phyloP scores from a whole-genome alignment of 2,113 vertebrate species.

The Malaclemys terrapin region DNA sequence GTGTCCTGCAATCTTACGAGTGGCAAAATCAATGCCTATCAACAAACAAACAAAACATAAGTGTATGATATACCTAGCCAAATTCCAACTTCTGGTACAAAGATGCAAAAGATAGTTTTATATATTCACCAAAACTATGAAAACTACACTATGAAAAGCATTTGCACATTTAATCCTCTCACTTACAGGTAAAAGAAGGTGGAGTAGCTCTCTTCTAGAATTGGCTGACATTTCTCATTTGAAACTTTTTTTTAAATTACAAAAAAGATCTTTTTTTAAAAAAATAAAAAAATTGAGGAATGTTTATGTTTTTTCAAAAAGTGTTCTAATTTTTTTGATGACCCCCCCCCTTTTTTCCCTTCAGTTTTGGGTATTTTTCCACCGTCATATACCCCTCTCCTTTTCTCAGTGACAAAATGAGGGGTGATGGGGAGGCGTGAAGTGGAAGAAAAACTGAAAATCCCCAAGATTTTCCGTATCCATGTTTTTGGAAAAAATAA shows the following conservation, averaged over 20 bases:
- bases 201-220: neutral
- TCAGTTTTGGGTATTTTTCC: neutral
- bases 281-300: neutral
- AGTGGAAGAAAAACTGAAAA: neutral
- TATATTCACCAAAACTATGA: neutral
- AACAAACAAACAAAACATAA: slow-evolving; percentile 44
- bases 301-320: neutral
- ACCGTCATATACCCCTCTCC: neutral
- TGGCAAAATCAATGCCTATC: slow-evolving; percentile 95
- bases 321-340: neutral
- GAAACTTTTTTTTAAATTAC: neutral
- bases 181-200: neutral
- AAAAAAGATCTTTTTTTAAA: neutral
- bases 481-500: neutral
- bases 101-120: neutral
- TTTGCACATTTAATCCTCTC: neutral
- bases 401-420: neutral
- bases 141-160: neutral
- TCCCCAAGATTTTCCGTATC: no score
- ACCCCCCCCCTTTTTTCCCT: neutral
- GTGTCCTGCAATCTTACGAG: slow-evolving; percentile 90
- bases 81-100: slow-evolving; percentile 21
- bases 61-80: slow-evolving; percentile 1
- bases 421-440: neutral
- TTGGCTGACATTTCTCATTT: neutral